phyloP scores from a whole-genome alignment of 2,113 vertebrate species.

The Erpornis zantholeuca region DNA sequence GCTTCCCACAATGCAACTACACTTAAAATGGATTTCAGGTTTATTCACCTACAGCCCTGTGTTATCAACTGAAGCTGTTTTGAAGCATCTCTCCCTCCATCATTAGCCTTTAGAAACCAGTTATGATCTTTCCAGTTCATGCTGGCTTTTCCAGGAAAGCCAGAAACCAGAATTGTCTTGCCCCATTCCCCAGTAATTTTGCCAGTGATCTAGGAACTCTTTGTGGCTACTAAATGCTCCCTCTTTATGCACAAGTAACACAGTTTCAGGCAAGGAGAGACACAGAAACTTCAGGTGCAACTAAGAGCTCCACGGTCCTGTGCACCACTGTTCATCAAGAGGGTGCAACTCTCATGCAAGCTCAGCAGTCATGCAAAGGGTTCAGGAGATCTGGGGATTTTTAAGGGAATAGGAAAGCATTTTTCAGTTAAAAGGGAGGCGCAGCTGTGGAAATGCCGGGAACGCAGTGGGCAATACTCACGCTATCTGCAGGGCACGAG shows the following conservation, averaged over 20 bases:
- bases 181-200: neutral
- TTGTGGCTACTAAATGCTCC: neutral
- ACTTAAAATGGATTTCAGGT: neutral
- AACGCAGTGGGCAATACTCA: slow-evolving; percentile 67
- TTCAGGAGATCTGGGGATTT: neutral
- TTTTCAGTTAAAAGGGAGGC: neutral
- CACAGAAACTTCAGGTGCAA: neutral
- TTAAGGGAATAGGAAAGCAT: neutral
- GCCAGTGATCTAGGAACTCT: neutral
- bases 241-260: neutral
- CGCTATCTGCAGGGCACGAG: slow-evolving; percentile 95
- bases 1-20: neutral
- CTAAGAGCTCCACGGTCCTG: accelerated
- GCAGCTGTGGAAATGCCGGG: accelerated
- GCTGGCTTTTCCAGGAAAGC: neutral
- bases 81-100: neutral
- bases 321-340: neutral
- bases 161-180: neutral
- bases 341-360: neutral
- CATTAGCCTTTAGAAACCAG: neutral
- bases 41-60: neutral
- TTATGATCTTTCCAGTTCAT: neutral
- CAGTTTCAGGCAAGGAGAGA: neutral
- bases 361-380: neutral
- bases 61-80: neutral